A percentile compares a stretch with the other conserved stretches of the same genome.
Conservation (phyloP, 2,113 vertebrate species). For the Sceloporus tristichus region DNA sequence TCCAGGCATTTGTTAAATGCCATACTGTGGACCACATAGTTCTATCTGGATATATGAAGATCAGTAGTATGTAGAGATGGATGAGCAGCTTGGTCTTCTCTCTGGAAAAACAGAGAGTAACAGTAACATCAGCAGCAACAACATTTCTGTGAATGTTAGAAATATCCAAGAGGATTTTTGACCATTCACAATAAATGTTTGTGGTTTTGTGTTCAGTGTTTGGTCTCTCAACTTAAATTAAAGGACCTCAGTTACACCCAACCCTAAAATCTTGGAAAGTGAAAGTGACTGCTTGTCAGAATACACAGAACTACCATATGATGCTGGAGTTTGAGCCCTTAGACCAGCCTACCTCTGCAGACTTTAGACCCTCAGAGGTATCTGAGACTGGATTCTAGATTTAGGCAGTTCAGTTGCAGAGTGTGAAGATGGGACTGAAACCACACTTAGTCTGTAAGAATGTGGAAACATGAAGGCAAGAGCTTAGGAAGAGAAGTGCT, state of each 20-base stretch:
- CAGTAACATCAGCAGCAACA: background rate
- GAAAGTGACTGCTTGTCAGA: background rate
- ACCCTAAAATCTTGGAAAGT: background rate
- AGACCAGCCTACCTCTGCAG: too few relatives aligned
- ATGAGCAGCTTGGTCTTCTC: background rate
- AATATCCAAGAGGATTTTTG: background rate
- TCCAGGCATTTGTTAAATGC: background rate
- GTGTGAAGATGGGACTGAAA: too few relatives aligned
- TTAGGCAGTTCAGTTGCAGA: too few relatives aligned
- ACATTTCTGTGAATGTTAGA: background rate
- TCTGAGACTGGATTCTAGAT: too few relatives aligned
- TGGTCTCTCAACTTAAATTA: background rate
- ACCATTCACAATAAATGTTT: background rate
- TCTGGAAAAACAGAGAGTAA: background rate
- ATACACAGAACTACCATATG: background rate
- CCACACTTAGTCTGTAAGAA: too few relatives aligned
- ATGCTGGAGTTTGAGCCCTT: too few relatives aligned
- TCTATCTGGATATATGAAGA: background rate
- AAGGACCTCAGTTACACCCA: background rate
- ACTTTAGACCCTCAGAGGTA: too few relatives aligned
- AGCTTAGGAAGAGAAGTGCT: too few relatives aligned
- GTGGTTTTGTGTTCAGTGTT: background rate
- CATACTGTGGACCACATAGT: too few relatives aligned
- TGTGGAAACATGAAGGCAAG: too few relatives aligned
- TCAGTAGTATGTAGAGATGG: too few relatives aligned